These are phyloP conservation scores for Leptoclinus maculatus DNA, from an alignment of 2,797 vertebrate genomes.

Conservation along the genomic window DNA sequence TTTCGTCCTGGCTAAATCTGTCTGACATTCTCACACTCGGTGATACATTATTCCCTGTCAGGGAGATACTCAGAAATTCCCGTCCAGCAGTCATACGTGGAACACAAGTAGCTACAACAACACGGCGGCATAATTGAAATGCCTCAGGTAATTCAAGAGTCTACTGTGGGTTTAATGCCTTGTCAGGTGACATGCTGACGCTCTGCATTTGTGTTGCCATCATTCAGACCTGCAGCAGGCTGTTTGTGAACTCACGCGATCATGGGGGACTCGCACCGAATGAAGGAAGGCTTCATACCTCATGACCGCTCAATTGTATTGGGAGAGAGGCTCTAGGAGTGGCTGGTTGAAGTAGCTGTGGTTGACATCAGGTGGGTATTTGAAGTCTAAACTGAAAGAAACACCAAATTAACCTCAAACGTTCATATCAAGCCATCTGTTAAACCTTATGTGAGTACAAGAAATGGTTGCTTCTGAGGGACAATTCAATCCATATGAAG, in stretches of 20 bases:
- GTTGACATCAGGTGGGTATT: conserved; percentile 1
- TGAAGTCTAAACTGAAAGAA: not conserved
- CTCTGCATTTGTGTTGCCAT: conserved; percentile 30
- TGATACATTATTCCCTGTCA: not conserved
- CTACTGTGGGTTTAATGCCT: conserved; percentile 10
- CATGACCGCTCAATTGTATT: not conserved
- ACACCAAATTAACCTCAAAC: not conserved
- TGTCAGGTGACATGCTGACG: conserved; percentile 49
- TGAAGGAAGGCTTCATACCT: conserved; percentile 23
- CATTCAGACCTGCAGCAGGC: conserved; percentile 20
- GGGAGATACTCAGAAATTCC: conserved; percentile 29
- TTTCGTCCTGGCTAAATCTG: conserved; percentile 2
- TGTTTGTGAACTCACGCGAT: conserved; percentile 30
- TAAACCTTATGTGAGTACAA: not conserved
- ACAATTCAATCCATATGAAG: not conserved
- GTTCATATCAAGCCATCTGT: not conserved
- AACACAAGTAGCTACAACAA: conserved; percentile 37
- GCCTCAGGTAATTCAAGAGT: conserved; percentile 32
- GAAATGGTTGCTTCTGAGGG: not conserved
- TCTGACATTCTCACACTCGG: conserved; percentile 3
- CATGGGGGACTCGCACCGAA: not conserved
- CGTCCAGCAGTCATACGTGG: conserved; percentile 7
- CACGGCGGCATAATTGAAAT: conserved; percentile 46
- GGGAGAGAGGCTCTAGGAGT: not conserved
- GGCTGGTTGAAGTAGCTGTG: not conserved